Percentiles rank a stretch among this genome's conserved stretches.
Conservation (phyloP, 2,113 vertebrate genomes). For the Sander vitreus region DNA sequence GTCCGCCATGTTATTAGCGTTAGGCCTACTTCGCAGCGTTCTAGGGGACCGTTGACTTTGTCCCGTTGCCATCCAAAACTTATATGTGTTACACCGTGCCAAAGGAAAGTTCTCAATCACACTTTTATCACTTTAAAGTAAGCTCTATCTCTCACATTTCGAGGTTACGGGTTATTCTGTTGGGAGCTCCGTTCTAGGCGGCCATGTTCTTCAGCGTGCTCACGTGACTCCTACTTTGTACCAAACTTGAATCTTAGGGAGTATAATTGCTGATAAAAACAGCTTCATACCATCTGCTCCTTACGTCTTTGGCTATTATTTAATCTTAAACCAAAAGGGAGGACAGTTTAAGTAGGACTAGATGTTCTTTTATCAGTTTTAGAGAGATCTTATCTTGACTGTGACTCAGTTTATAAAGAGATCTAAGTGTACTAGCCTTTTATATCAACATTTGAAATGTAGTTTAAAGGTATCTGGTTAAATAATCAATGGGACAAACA, state of each 20-base stretch:
- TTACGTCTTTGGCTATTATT: background rate
- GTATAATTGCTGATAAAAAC: conserved; percentile 13
- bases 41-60: too few species aligned
- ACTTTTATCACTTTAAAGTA: too few species aligned
- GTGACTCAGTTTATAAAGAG: background rate
- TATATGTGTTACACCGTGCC: too few species aligned
- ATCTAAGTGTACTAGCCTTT: background rate
- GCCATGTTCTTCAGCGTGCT: too few species aligned
- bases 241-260: background rate
- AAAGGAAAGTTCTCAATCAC: too few species aligned
- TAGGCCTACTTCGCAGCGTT: too few species aligned
- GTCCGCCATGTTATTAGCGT: too few species aligned
- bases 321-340: background rate
- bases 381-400: background rate
- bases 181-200: too few species aligned
- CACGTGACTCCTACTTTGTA: background rate
- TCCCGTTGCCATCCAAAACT: too few species aligned
- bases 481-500: background rate
- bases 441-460: background rate
- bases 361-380: background rate
- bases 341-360: background rate
- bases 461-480: background rate
- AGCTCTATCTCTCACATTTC: too few species aligned
- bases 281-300: background rate
- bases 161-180: too few species aligned